These are phyloP conservation scores for Belonocnema kinseyi DNA, from an alignment of 1,140 invertebrate species.

Conservation along the genomic window DNA sequence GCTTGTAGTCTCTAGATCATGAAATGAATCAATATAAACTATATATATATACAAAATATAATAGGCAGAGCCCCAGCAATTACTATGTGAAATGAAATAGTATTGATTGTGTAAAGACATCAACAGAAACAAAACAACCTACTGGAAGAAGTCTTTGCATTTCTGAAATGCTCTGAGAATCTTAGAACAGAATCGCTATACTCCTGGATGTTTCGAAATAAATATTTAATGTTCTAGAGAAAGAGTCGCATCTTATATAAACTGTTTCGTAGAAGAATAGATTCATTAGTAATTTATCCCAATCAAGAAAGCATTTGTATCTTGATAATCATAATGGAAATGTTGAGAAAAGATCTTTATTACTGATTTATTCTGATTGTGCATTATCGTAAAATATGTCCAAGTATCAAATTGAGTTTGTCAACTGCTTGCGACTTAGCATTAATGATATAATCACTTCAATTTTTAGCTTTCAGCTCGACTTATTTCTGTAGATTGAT, in stretches of 20 bases:
- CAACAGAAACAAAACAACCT: slow-evolving; percentile 1
- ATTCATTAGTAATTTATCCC: not conserved
- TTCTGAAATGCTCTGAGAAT: not conserved
- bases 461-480: no score
- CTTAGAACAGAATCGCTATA: not conserved
- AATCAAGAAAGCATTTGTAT: not conserved
- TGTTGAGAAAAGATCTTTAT: no score
- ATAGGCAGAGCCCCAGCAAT: not conserved
- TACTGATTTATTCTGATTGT: no score
- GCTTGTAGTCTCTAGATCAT: not conserved
- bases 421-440: no score
- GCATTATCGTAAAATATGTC: no score
- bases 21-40: not conserved
- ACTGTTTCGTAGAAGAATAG: not conserved
- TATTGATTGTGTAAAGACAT: not conserved
- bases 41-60: not conserved
- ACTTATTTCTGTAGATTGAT: no score
- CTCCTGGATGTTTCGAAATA: not conserved
- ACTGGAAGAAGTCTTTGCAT: not conserved
- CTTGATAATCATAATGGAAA: not conserved
- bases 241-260: not conserved
- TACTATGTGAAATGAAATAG: not conserved
- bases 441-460: no score
- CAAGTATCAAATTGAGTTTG: no score
- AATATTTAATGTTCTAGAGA: not conserved